Base-by-base conservation (phyloP, 2,113 vertebrate species). In the Salvelinus alpinus region DNA sequence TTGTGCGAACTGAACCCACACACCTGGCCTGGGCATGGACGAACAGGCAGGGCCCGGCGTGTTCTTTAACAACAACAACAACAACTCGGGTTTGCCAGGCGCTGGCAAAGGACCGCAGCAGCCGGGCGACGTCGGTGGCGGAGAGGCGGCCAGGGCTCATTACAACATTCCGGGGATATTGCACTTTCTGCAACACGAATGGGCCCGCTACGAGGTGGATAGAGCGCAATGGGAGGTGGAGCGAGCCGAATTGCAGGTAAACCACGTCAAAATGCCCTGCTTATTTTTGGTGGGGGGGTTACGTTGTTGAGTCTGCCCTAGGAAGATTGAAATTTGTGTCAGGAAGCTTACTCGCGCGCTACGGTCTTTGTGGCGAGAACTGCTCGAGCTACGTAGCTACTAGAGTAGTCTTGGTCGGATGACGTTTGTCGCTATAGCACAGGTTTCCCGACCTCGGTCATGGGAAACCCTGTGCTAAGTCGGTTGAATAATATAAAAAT, bases 181-280 rank as follows among this genome's bases (percentile, higher is more conserved):
- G 81, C 96, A 97, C 93, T 98, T 97, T 90, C 95, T 98, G 88
- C 97, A 97, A 92, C 96, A 98, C 84, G 96, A 98, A 90, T 98
- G 97, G 97, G 96, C 95, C 92, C 95, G 96, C 57, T 97, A 96
- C 88, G 96, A 97, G 94, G 94, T 96, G 92, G 96, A 98, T 87
- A 85, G 95, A 89, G 92, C 96, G 68, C 95, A 96, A 79, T 96
- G 96, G 96, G 96, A 97, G 78, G 93, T 96, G 82, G 96, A 98
- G 85, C 90, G 96, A 80, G 95, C 96, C 82, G 96, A 98, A 91
- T 92, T 98, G 88, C 97, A 97, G 96, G 97, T 98, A 90, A 89
- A 86, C 73, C 6, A 34, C 14, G 18, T 1, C 71, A 54, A 25
- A 44, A n/a, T 69, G 5, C 3, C 60, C 57, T 9, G 9, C 20